phyloP scores from a whole-genome alignment of 2,888 invertebrate species.

The Aethes cnicana region DNA sequence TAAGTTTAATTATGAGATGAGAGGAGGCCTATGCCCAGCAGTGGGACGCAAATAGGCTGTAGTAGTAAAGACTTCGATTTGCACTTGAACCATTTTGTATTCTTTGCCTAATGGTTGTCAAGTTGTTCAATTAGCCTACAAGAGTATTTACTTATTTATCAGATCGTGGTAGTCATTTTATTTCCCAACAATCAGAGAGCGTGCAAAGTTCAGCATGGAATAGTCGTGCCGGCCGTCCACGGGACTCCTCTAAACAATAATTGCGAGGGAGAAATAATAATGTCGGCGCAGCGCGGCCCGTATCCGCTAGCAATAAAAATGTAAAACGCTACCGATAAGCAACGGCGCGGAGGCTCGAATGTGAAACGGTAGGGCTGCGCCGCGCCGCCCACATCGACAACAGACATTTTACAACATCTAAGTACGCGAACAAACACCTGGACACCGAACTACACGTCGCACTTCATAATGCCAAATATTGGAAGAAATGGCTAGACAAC shows the following conservation, averaged over 20 bases:
- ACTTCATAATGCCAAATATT: too few species aligned
- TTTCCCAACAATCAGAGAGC: conserved; percentile 35
- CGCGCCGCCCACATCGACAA: conserved; percentile 36
- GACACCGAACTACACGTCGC: too few species aligned
- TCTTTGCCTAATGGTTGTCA: background rate
- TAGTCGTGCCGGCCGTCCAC: conserved; percentile 40
- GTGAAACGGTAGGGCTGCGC: conserved; percentile 56
- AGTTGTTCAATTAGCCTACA: background rate
- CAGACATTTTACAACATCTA: background rate
- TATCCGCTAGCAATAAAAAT: conserved; percentile 82
- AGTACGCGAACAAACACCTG: too few species aligned
- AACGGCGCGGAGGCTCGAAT: conserved; percentile 72
- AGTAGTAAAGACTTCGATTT: background rate
- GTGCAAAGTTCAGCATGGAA: conserved; percentile 34
- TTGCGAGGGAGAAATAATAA: conserved; percentile 78
- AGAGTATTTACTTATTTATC: background rate
- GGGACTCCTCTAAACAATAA: conserved; percentile 76
- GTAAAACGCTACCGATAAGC: conserved; percentile 81
- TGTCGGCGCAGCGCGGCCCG: conserved; percentile 71
- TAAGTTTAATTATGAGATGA: too few species aligned
- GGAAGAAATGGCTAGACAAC: too few species aligned
- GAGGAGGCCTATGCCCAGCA: too few species aligned
- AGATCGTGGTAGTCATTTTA: conserved; percentile 10
- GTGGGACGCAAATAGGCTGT: too few species aligned
- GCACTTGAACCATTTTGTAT: background rate